Evolutionary conservation across 2,113 vertebrate genomes (phyloP).

Genomic region (Mastomys natalensis): DNA sequence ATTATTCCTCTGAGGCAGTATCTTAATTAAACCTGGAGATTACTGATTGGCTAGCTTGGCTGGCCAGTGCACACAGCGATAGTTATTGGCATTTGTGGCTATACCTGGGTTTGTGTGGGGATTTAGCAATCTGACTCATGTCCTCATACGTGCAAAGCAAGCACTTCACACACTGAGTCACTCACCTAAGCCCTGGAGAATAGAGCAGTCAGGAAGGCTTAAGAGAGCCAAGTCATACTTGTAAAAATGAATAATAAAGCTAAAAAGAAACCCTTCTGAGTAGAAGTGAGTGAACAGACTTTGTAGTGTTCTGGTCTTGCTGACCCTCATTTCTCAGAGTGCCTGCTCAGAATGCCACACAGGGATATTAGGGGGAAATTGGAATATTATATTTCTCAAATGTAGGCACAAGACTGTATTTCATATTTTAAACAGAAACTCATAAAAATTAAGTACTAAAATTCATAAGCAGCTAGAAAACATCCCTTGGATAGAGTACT

Average conservation of each 20-base stretch:
- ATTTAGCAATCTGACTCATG: neutral
- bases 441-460: neutral
- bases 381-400: neutral
- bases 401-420: neutral
- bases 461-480: neutral
- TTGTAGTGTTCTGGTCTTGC: neutral
- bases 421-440: conserved; percentile 49
- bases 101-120: too few species aligned
- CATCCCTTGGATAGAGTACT: neutral
- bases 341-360: neutral
- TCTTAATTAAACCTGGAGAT: neutral
- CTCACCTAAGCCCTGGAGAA: too few species aligned
- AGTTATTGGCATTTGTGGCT: too few species aligned
- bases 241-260: neutral
- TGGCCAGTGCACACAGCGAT: neutral
- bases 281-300: conserved; percentile 62
- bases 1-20: neutral
- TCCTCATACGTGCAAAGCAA: neutral
- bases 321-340: conserved; percentile 45
- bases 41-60: neutral
- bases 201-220: neutral
- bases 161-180: neutral
- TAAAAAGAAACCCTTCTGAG: neutral
- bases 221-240: neutral
- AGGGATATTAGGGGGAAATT: neutral